phyloP scores from a whole-genome alignment of 2,888 invertebrate species.

The Drosophila longiperda region DNA sequence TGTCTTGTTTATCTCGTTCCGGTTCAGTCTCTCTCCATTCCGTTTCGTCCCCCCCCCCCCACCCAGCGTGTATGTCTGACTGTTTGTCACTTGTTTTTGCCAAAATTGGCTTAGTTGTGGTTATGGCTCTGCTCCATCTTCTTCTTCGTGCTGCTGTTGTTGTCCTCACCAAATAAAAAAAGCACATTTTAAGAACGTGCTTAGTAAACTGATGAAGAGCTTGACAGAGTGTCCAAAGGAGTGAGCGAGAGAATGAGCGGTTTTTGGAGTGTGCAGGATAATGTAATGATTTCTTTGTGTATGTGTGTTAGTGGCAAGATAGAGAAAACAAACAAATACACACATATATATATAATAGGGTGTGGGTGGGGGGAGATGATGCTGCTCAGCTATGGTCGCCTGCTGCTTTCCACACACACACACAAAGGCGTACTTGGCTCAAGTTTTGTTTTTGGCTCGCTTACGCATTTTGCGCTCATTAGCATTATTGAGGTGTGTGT shows the following conservation, averaged over 20 bases:
- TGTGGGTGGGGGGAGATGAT: background rate
- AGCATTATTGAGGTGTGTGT: conserved; percentile 60
- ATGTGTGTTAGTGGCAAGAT: conserved; percentile 28
- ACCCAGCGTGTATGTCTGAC: conserved; percentile 29
- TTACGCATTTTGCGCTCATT: conserved; percentile 72
- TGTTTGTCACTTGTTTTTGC: conserved; percentile 77
- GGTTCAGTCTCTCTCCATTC: conserved; percentile 46
- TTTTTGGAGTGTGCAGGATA: conserved; percentile 53
- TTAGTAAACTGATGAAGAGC: conserved; percentile 66
- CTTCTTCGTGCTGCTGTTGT: conserved; percentile 22
- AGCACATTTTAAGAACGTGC: conserved; percentile 72
- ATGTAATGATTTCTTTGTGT: conserved; percentile 49
- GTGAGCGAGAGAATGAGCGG: background rate
- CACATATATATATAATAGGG: background rate
- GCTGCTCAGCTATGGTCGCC: conserved; percentile 24
- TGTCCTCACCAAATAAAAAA: conserved; percentile 47
- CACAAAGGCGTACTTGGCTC: background rate
- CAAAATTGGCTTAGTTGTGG: conserved; percentile 73
- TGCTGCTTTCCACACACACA: conserved; percentile 11
- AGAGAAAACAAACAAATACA: conserved; percentile 10
- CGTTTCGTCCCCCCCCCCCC: conserved; percentile 35
- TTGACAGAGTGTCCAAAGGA: background rate
- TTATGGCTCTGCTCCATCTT: conserved; percentile 42
- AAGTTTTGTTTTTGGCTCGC: conserved; percentile 54
- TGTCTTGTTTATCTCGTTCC: conserved; percentile 58